Evolutionary conservation across 2,888 invertebrate species (phyloP), one percentile per base, ranked within the genome.

Genomic region (Heliconius erato): DNA sequence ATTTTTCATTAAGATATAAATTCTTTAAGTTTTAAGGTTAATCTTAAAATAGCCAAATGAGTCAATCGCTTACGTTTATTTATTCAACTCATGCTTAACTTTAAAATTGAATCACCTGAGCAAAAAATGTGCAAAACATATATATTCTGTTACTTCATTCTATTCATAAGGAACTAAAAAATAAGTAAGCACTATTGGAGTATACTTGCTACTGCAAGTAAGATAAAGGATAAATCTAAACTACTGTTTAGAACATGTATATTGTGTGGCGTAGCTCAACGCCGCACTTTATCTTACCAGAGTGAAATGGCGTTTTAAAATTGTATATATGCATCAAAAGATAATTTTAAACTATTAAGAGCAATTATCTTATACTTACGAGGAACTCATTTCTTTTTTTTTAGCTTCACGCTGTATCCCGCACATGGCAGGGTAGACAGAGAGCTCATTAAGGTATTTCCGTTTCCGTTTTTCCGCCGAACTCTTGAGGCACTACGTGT

Each of bases 71-170:
- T 71, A 16, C 44, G 14, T n/a, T 16, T 40, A 40, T 19, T 78
- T 78, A 26, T 78, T 49, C 78, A 68, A 49, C 40, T 67, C 44
- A 78, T 67, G 78, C 28, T 78, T 78, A 65, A 68, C 28, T 77
- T 67, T 78, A 67, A 63, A 78, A 40, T 44, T 78, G 78, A 78
- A 49, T 78, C 78, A 68, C 23, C 12, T 14, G 7, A 23, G 28
- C 78, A 78, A 78, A 78, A 78, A 78, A 49, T 67, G n/a, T 59
- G 19, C 28, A 74, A 54, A 40, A 44, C 5, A 44, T 44, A n/a
- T 67, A 67, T 67, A 78, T 78, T 68, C 78, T 71, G 79, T 72
- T 59, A 63, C 28, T 59, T 63, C 26, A 59, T 40, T 72, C 23
- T 72, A 35, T 26, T 6, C 67, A 16, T 65, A 65, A 14, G 12